Evolutionary conservation across 2,113 vertebrate species (phyloP), one percentile per base, ranked within the genome.

Genomic region (Heteronetta atricapilla): DNA sequence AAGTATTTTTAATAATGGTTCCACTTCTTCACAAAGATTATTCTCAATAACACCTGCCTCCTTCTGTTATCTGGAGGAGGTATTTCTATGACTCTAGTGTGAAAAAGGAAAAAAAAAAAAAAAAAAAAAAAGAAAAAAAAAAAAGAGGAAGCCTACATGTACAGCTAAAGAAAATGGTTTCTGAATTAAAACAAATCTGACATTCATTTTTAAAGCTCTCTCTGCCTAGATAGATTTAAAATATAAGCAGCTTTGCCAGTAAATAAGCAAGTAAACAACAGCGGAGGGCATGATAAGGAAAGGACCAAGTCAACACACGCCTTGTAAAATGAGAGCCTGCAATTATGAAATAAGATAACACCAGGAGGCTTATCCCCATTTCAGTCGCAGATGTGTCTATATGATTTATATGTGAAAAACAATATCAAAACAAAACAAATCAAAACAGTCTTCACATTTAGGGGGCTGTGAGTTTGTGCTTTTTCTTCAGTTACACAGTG

Each of bases 351-450:
- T 97, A 96, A 97, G 89, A 94, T 81, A 97, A 86, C 85, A 69
- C 60, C 88, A 81, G 89, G 88, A 93, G 83, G 70, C n/a, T 93
- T 81, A 70, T 73, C 91, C 79, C 80, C 38, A 14, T 74, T 92
- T 83, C 83, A 91, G 64, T 95, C 31, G 8, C 86, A 95, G 82
- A 96, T 95, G 82, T 76, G 95, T 82, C 96, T 95, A 93, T 88
- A 94, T 92, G 91, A 97, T 94, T 96, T 95, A 87, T 97, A 95
- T 66, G 93, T 94, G 95, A 96, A 94, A 96, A 97, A 96, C 59
- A 97, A 90, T 95, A 96, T 94, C 96, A 90, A 96, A 95, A 97
- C 79, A 97, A 97, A 97, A 87, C 86, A 94, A 96, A 96, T 96
- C 82, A 76, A 97, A 97, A 90, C 46, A 95, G 58, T 67, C 80